Percentiles rank a stretch among this genome's conserved stretches.
Evolutionary conservation across 2,113 vertebrate species (phyloP).

Genomic region (Upupa epops): DNA sequence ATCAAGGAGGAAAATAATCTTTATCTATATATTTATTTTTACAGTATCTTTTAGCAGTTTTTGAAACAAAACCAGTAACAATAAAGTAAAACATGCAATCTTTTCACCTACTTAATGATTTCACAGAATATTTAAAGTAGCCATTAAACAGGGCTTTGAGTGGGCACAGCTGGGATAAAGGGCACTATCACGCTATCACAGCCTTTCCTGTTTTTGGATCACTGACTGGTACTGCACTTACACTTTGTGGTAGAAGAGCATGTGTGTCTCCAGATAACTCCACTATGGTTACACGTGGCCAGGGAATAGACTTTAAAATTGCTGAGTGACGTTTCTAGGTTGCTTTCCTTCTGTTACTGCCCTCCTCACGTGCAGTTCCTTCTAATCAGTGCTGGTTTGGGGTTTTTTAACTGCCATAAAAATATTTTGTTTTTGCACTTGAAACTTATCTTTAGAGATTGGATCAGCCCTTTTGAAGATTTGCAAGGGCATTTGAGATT

Average conservation of each 20-base stretch:
- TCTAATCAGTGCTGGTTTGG: neutral
- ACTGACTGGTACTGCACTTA: neutral
- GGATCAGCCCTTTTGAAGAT: neutral
- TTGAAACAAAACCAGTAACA: neutral
- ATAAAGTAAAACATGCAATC: neutral
- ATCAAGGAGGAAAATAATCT: neutral
- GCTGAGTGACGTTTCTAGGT: neutral
- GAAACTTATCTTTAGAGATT: neutral
- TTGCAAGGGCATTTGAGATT: neutral
- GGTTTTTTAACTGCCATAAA: neutral
- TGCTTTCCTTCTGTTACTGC: neutral
- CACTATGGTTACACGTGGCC: neutral
- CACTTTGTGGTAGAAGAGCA: neutral
- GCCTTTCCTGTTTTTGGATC: neutral
- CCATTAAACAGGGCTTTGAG: neutral
- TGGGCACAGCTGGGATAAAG: neutral
- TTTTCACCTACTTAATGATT: neutral
- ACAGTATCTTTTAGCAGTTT: neutral
- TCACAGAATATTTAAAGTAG: neutral
- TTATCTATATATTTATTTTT: neutral
- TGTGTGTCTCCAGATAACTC: neutral
- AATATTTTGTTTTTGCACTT: neutral
- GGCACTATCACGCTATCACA: neutral
- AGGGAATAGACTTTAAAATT: neutral
- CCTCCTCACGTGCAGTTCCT: neutral